Percentiles rank a stretch among this genome's conserved stretches.
These are phyloP conservation scores for Chrysolina americana DNA, from an alignment of 2,888 invertebrate genomes.

Conservation along the genomic window DNA sequence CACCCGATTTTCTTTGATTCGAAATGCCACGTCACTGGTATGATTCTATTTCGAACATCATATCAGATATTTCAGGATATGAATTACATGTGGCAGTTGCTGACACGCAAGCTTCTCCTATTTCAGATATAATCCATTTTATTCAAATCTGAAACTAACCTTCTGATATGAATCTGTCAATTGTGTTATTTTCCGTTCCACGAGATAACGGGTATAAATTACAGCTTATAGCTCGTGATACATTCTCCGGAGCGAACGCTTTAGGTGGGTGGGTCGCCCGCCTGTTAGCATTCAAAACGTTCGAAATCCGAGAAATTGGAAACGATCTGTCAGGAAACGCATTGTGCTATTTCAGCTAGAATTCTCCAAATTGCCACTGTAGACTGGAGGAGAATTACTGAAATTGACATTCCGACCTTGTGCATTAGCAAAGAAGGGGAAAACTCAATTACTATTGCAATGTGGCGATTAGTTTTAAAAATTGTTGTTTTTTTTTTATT, in stretches of 20 bases:
- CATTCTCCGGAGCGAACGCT: not conserved
- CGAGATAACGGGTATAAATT: constrained; percentile 4
- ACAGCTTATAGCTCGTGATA: constrained; percentile 9
- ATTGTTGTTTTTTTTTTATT: no score
- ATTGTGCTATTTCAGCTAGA: constrained; percentile 12
- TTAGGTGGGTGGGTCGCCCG: not conserved
- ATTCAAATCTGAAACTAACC: no score
- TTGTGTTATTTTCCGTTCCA: constrained; percentile 21
- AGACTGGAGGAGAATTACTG: constrained; percentile 3
- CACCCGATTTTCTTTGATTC: no score
- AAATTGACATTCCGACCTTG: constrained; percentile 17
- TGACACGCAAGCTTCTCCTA: no score
- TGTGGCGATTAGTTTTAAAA: no score
- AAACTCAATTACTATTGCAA: constrained; percentile 9
- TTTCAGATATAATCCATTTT: no score
- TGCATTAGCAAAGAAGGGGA: not conserved
- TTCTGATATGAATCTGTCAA: constrained; percentile 22
- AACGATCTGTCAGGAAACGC: constrained; percentile 8
- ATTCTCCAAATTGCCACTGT: constrained; percentile 5
- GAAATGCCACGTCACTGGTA: no score
- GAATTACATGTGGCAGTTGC: no score
- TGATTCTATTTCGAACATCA: no score
- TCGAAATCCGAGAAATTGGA: constrained; percentile 19
- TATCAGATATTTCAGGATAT: no score
- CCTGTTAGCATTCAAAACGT: constrained; percentile 12